phyloP scores from a whole-genome alignment of 1,140 invertebrate genomes.

The Lineus longissimus region DNA sequence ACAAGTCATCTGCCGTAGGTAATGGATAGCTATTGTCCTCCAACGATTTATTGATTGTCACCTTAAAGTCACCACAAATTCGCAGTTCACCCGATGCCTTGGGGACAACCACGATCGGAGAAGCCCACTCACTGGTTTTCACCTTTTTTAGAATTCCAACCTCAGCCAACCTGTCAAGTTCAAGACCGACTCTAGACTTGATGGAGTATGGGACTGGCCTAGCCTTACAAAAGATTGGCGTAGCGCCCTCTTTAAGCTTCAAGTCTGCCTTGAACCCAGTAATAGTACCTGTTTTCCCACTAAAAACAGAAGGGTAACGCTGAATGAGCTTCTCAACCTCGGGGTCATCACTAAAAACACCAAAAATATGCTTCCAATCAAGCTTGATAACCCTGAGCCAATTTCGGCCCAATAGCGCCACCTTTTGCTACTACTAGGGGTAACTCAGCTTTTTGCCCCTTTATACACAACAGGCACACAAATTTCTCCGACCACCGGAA shows the following conservation, averaged over 20 bases:
- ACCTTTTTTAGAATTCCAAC: not conserved
- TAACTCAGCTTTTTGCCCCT: not conserved
- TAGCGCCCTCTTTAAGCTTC: slow-evolving; percentile 7
- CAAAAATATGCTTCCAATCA: slow-evolving; percentile 10
- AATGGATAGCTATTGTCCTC: not conserved
- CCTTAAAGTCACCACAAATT: slow-evolving; percentile 43
- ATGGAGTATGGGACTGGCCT: slow-evolving; percentile 31
- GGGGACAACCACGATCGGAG: slow-evolving; percentile 16
- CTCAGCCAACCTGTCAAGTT: slow-evolving; percentile 1
- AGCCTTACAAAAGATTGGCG: slow-evolving; percentile 26
- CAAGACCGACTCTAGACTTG: not conserved
- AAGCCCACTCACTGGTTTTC: slow-evolving; percentile 10
- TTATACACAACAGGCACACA: not conserved
- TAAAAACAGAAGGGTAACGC: not conserved
- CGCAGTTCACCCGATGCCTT: slow-evolving; percentile 25
- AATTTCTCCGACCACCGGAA: not conserved
- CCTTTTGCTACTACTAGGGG: not conserved
- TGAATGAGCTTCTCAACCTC: no score
- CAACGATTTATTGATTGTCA: slow-evolving; percentile 29
- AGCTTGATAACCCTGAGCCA: slow-evolving; percentile 6
- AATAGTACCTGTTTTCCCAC: slow-evolving; percentile 7
- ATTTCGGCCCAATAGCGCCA: slow-evolving; percentile 9
- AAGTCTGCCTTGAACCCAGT: slow-evolving; percentile 18
- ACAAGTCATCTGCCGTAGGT: slow-evolving; percentile 1
- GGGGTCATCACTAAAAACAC: not conserved